phyloP scores from a whole-genome alignment of 2,888 invertebrate genomes.

The Tetragonisca angustula region DNA sequence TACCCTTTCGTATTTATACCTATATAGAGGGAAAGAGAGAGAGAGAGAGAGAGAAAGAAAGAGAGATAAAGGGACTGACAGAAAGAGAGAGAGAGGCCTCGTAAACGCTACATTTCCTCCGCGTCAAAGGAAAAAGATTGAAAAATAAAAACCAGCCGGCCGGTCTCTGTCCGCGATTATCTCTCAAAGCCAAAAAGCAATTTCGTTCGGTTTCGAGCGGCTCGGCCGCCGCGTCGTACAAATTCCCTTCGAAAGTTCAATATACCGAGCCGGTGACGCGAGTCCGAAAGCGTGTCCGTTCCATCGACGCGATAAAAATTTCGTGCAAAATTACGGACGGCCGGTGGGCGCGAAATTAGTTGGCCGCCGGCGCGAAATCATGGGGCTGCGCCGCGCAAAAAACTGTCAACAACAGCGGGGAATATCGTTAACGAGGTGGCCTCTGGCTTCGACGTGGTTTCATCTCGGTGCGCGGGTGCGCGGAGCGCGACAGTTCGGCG shows the following conservation, averaged over 20 bases:
- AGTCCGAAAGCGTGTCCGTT: constrained; percentile 20
- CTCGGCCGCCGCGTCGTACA: constrained; percentile 12
- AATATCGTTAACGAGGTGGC: constrained; percentile 59
- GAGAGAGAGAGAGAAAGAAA: background rate
- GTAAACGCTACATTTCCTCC: constrained; percentile 1
- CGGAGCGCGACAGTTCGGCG: background rate
- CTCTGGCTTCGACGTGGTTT: constrained; percentile 25
- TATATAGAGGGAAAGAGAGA: background rate
- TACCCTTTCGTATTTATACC: constrained; percentile 14
- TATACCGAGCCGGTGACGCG: background rate
- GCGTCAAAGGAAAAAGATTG: background rate
- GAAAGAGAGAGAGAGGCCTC: background rate
- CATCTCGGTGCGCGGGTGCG: constrained; percentile 32
- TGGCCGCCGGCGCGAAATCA: constrained; percentile 22
- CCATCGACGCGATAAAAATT: constrained; percentile 45
- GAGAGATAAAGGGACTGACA: background rate
- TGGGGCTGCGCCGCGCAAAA: constrained; percentile 38
- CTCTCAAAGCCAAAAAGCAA: constrained; percentile 29
- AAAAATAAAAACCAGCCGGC: background rate
- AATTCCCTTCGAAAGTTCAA: constrained; percentile 34
- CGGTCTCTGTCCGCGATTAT: constrained; percentile 14
- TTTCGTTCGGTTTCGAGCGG: constrained; percentile 16
- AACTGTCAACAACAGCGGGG: constrained; percentile 57
- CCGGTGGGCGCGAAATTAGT: constrained; percentile 25
- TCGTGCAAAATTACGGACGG: constrained; percentile 36